phyloP scores from a whole-genome alignment of 2,797 vertebrate genomes.

The Aplochiton taeniatus region DNA sequence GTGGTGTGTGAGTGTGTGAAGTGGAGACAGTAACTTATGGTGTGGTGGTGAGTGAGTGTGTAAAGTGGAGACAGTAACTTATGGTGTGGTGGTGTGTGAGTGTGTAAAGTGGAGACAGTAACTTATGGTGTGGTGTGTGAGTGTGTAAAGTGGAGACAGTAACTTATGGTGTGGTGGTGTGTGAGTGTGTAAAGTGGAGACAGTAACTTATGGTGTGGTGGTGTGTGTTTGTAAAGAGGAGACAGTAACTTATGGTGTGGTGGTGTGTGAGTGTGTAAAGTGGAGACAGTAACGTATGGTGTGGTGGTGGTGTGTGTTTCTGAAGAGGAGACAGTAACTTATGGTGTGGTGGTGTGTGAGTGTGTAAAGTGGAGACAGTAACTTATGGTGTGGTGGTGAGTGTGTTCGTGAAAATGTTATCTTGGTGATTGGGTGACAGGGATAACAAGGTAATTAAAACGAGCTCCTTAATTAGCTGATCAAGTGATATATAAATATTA shows the following conservation, averaged over 20 bases:
- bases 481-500: constrained; percentile 26
- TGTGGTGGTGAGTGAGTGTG: no score
- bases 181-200: background rate
- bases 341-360: no score
- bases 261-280: no score
- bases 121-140: no score
- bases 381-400: constrained; percentile 32
- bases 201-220: no score
- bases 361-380: background rate
- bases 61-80: background rate
- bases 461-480: constrained; percentile 22
- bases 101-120: background rate
- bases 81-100: no score
- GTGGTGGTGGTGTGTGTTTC: no score
- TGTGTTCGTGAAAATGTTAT: constrained; percentile 42
- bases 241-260: background rate
- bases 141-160: background rate
- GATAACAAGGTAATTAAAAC: constrained; percentile 37
- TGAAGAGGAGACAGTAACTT: background rate
- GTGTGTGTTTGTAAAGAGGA: no score
- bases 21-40: background rate
- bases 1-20: no score
- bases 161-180: no score
- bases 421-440: constrained; percentile 24
- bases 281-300: background rate